Percentiles rank a stretch among this genome's conserved stretches.
Evolutionary conservation across 1,140 invertebrate species (phyloP).

Genomic region (Dreissena polymorpha): DNA sequence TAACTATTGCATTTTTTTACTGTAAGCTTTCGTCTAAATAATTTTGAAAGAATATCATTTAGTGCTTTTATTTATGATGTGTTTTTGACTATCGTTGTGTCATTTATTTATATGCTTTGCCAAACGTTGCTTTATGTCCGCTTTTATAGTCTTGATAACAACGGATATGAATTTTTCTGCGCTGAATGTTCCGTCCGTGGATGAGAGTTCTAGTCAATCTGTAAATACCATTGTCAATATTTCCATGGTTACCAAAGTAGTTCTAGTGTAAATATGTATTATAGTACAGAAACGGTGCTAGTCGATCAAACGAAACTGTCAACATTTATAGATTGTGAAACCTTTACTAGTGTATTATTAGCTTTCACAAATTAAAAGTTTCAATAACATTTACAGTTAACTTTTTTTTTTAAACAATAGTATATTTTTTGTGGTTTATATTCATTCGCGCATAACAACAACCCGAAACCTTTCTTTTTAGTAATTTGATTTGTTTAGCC

Average conservation of each 20-base stretch:
- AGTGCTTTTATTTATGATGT: not conserved
- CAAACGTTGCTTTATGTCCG: not conserved
- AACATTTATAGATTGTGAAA: not conserved
- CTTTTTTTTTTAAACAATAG: slow-evolving; percentile 1
- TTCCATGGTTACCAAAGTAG: slow-evolving; percentile 8
- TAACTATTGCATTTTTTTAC: not conserved
- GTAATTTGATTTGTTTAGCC: slow-evolving; percentile 10
- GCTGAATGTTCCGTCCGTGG: slow-evolving; percentile 44
- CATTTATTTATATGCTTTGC: not conserved
- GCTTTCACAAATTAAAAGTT: too few relatives aligned
- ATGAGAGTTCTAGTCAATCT: slow-evolving; percentile 48
- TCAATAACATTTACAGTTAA: not conserved
- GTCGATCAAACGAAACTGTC: too few relatives aligned
- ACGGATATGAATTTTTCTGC: slow-evolving; percentile 12
- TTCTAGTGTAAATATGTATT: slow-evolving; percentile 10
- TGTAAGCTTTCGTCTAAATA: slow-evolving; percentile 7
- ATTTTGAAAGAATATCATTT: not conserved
- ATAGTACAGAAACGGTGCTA: not conserved
- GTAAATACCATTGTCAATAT: slow-evolving; percentile 13
- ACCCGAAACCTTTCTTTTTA: too few relatives aligned
- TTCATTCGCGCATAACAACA: too few relatives aligned
- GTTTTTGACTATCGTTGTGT: not conserved
- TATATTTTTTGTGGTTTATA: slow-evolving; percentile 6
- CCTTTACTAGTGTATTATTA: too few relatives aligned
- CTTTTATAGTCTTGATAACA: slow-evolving; percentile 1